Percentiles rank a stretch among this genome's conserved stretches.
phyloP scores from a whole-genome alignment of 2,797 vertebrate genomes.

The Tangara arthus region DNA sequence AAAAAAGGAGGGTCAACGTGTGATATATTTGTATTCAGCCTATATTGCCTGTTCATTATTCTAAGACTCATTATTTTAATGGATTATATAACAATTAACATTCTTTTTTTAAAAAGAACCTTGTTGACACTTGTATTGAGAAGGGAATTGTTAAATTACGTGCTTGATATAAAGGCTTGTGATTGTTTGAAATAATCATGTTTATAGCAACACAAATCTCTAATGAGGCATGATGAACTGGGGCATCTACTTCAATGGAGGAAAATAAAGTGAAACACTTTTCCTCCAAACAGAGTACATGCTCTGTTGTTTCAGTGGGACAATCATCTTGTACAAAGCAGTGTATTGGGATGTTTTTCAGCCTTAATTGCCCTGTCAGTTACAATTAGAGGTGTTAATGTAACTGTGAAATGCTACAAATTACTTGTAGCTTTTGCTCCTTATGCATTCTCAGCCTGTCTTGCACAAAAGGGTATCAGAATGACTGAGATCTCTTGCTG shows the following conservation, averaged over 20 bases:
- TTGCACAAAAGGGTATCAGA: background rate
- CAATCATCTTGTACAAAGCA: background rate
- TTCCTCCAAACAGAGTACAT: background rate
- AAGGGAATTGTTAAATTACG: background rate
- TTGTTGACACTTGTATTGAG: background rate
- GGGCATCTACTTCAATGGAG: background rate
- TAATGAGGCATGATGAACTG: constrained; percentile 41
- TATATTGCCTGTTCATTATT: background rate
- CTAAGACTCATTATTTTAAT: background rate
- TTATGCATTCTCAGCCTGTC: background rate
- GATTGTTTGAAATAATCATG: constrained; percentile 13
- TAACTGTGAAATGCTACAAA: constrained; percentile 53
- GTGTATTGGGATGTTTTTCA: constrained; percentile 3
- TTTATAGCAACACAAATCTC: constrained; percentile 3
- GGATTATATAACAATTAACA: background rate
- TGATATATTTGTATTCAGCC: background rate
- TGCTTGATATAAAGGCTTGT: background rate
- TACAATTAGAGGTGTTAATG: constrained; percentile 62
- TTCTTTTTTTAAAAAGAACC: background rate
- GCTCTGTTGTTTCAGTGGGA: constrained; percentile 34
- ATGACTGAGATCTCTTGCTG: constrained; percentile 37
- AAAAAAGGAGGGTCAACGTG: rapidly evolving
- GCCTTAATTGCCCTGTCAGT: constrained; percentile 55
- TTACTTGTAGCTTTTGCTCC: constrained; percentile 45
- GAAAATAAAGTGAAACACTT: constrained; percentile 32